A percentile compares a stretch with the other conserved stretches of the same genome.
Conservation (phyloP, 92 coral and sea anemone species). For the Epizoanthus ramosus region DNA sequence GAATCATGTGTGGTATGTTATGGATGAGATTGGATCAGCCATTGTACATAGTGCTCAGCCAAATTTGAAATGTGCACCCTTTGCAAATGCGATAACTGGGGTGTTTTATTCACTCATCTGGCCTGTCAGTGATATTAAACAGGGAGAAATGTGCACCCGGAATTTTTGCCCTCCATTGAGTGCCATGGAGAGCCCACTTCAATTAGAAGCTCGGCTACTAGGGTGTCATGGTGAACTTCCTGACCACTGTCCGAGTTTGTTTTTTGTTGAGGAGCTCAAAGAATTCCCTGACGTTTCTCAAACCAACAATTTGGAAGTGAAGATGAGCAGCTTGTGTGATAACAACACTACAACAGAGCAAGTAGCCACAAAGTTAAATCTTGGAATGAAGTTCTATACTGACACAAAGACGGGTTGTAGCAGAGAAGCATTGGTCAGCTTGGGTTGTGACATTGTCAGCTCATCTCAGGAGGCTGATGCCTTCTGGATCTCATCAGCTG, state of each 20-base stretch:
- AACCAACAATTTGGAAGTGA: conserved; percentile 28
- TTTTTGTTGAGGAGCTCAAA: conserved; percentile 58
- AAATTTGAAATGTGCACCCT: conserved; percentile 79
- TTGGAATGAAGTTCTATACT: conserved; percentile 41
- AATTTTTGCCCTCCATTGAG: conserved; percentile 68
- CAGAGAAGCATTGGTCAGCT: conserved; percentile 51
- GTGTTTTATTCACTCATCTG: conserved; percentile 69
- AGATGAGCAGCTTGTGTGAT: conserved; percentile 45
- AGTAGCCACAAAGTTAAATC: conserved; percentile 35
- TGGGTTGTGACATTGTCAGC: conserved; percentile 65
- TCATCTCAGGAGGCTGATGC: conserved; percentile 76
- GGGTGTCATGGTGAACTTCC: conserved; percentile 68
- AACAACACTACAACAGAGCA: not conserved
- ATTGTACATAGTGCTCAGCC: conserved; percentile 65
- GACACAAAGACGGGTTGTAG: conserved; percentile 1
- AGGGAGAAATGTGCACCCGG: conserved; percentile 73
- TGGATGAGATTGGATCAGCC: conserved; percentile 86
- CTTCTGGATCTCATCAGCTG: conserved; percentile 56
- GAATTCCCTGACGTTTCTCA: conserved; percentile 34
- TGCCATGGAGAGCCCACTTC: conserved; percentile 56
- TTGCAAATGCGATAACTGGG: conserved; percentile 79
- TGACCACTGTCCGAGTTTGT: conserved; percentile 58
- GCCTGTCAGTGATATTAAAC: conserved; percentile 67
- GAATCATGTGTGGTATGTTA: conserved; percentile 76
- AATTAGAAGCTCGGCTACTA: conserved; percentile 69